Conservation (phyloP, 1,140 invertebrate species). For the Tigriopus japonicus region DNA sequence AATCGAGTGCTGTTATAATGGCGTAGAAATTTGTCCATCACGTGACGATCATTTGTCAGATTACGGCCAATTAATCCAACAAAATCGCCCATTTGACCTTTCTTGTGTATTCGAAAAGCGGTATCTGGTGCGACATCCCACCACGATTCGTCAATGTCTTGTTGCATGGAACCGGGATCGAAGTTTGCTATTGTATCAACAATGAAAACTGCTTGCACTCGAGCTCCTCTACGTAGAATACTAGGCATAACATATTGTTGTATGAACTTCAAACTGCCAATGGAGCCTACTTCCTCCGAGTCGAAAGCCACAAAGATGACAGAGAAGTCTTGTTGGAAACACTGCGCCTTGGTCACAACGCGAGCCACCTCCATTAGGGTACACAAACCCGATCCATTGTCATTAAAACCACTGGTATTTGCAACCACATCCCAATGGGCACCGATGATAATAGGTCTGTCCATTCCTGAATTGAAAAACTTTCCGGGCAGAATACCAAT, state of each 20-base stretch:
- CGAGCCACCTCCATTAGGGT: constrained; percentile 27
- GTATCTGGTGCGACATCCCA: constrained; percentile 19
- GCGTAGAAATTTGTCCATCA: neutral
- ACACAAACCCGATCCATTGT: constrained; percentile 28
- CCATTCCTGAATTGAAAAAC: constrained; percentile 22
- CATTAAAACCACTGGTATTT: constrained; percentile 23
- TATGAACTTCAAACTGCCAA: neutral
- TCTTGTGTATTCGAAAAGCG: constrained; percentile 19
- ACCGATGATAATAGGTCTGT: constrained; percentile 26
- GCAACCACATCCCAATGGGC: constrained; percentile 29
- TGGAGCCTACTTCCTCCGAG: constrained; percentile 24
- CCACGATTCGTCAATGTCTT: constrained; percentile 22
- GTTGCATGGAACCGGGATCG: constrained; percentile 23
- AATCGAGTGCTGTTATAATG: constrained; percentile 1
- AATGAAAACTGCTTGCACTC: constrained; percentile 28
- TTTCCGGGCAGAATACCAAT: constrained; percentile 24
- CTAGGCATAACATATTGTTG: neutral
- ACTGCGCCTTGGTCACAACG: constrained; percentile 23
- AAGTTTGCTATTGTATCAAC: constrained; percentile 29
- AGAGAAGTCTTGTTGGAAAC: constrained; percentile 19
- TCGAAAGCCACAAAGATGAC: constrained; percentile 31
- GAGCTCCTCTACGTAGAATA: constrained; percentile 21
- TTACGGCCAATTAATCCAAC: constrained; percentile 23
- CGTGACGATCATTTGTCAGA: neutral
- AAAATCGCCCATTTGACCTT: constrained; percentile 25